Base-by-base conservation (phyloP, 1,140 invertebrate species). In the Drosophila malerkotliana region DNA sequence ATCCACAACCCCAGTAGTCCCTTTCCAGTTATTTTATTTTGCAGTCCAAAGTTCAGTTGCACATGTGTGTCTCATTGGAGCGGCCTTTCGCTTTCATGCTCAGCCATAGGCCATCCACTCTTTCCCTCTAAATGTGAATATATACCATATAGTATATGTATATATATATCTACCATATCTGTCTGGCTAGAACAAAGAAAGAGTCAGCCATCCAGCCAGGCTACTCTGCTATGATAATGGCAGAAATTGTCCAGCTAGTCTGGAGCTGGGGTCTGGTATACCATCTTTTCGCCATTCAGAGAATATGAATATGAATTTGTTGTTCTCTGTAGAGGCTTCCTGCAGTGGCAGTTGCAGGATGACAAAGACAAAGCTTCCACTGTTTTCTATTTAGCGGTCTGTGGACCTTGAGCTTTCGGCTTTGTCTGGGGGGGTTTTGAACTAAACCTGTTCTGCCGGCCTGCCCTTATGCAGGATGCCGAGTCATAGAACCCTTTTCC, bases 11-110 rank as follows among this genome's bases (percentile, higher is more conserved):
- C 44, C 34, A 18, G 18, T 18, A 15, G 0, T 1, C 10, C 4
- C 34, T 9, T 48, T 10, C 48, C 45, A 47, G n/a, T 45, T 47
- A 24, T 24, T 32, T 24, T 24, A 14, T 32, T 4, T 21, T 21
- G 2, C 7, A 39, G 51, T 51, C 47, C 51, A 61, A 54, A 71
- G 55, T 66, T 62, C 34, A 56, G 12, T 44, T 57, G 55, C 28
- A 58, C 39, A 24, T 54, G 53, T 72, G 32, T 21, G 37, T 41
- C 58, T 63, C 37, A 64, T 68, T 48, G 58, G 55, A 41, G 48
- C 41, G 18, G 80, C 76, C 78, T 84, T 83, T 84, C 77, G 80
- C 76, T 83, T 83, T 83, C 80, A 80, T 48, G 52, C 51, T 47
- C 67, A 60, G 55, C 49, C 62, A 39, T 24, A 62, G 39, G 14